Evolutionary conservation across 2,888 invertebrate genomes (phyloP).

Genomic region (Harmothoe impar): DNA sequence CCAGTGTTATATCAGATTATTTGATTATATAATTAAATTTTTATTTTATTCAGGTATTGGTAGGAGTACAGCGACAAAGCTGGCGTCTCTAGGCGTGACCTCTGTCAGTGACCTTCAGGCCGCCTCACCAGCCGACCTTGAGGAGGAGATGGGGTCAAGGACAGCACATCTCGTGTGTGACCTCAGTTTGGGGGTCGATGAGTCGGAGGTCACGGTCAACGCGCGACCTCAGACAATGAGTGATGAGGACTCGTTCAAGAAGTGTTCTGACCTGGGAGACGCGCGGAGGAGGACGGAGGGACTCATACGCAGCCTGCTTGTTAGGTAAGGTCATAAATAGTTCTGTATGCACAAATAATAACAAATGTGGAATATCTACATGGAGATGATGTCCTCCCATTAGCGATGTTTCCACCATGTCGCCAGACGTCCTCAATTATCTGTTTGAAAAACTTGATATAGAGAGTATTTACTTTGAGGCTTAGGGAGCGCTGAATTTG

Average conservation of each 20-base stretch:
- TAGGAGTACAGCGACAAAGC: not conserved
- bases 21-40: too few species aligned
- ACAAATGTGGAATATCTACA: not conserved
- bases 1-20: too few species aligned
- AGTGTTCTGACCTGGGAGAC: conserved; percentile 72
- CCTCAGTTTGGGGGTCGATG: conserved; percentile 22
- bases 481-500: too few species aligned
- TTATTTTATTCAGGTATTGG: conserved; percentile 48
- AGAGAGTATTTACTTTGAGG: too few species aligned
- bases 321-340: conserved; percentile 74
- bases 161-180: not conserved
- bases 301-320: conserved; percentile 72
- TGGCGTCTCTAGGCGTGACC: not conserved
- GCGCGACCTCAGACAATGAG: conserved; percentile 73
- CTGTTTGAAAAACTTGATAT: too few species aligned
- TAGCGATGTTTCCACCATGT: not conserved
- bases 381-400: too few species aligned
- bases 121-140: not conserved
- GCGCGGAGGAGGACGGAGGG: conserved; percentile 71
- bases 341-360: not conserved
- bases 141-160: not conserved
- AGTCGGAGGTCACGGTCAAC: not conserved
- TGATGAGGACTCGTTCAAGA: conserved; percentile 78
- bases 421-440: too few species aligned
- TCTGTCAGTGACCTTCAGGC: not conserved